Percentiles rank a stretch among this genome's conserved stretches.
Evolutionary conservation across 2,888 invertebrate species (phyloP).

Genomic region (Erebia aethiops): DNA sequence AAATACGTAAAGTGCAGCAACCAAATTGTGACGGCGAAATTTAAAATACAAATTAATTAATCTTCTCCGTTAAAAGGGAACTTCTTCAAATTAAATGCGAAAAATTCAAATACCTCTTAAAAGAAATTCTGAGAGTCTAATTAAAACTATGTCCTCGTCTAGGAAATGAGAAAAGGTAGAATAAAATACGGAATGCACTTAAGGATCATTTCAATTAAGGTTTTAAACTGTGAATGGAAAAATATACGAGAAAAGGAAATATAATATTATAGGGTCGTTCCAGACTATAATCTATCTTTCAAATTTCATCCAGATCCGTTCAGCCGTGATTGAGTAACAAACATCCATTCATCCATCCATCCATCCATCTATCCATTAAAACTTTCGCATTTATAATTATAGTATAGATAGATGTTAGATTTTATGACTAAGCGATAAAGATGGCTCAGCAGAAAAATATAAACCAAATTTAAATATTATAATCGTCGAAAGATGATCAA

Average conservation of each 20-base stretch:
- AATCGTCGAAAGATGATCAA: not conserved
- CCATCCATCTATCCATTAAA: too few relatives aligned
- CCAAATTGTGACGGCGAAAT: not conserved
- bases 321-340: too few relatives aligned
- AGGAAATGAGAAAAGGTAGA: conserved; percentile 58
- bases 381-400: too few relatives aligned
- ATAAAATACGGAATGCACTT: conserved; percentile 63
- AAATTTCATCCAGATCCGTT: too few relatives aligned
- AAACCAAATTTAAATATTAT: not conserved
- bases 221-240: conserved; percentile 46
- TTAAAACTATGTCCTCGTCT: conserved; percentile 72
- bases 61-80: conserved; percentile 50
- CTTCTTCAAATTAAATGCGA: conserved; percentile 57
- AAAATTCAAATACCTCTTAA: conserved; percentile 66
- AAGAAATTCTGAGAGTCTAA: conserved; percentile 68
- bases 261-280: not conserved
- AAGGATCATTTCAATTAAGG: conserved; percentile 60
- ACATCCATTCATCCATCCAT: too few relatives aligned
- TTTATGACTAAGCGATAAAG: not conserved
- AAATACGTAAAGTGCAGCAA: not conserved
- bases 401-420: too few relatives aligned
- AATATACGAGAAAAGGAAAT: conserved; percentile 4
- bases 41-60: conserved; percentile 47
- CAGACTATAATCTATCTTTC: too few relatives aligned
- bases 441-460: not conserved